A percentile compares a stretch with the other conserved stretches of the same genome.
Evolutionary conservation across 2,888 invertebrate genomes (phyloP).

Genomic region (Sphinx pinastri): DNA sequence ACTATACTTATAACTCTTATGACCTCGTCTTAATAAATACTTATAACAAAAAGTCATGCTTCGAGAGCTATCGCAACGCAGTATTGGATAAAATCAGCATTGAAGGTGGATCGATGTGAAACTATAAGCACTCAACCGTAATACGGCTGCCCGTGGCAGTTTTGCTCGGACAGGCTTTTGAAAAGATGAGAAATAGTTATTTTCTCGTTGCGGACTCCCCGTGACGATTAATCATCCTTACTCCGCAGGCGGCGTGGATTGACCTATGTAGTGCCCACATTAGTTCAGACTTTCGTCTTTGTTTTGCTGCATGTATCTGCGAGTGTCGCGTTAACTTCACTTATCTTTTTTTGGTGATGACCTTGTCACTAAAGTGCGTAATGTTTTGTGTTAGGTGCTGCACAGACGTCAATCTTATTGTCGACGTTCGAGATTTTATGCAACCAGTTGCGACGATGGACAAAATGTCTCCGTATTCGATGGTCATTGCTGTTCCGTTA

Average conservation of each 20-base stretch:
- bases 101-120: conserved; percentile 55
- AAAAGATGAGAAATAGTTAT: conserved; percentile 80
- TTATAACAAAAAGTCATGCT: neutral
- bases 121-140: conserved; percentile 59
- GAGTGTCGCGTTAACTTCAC: conserved; percentile 1
- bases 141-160: conserved; percentile 70
- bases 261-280: conserved; percentile 66
- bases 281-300: conserved; percentile 52
- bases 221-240: conserved; percentile 73
- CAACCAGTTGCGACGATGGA: too few species aligned
- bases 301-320: conserved; percentile 34
- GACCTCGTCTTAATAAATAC: too few species aligned
- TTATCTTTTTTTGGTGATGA: neutral
- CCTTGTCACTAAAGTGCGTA: neutral
- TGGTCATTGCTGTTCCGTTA: too few species aligned
- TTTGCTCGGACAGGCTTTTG: conserved; percentile 66
- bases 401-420: too few species aligned
- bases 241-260: conserved; percentile 69
- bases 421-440: too few species aligned
- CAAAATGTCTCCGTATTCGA: too few species aligned
- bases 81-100: conserved; percentile 52
- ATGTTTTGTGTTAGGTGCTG: too few species aligned
- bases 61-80: conserved; percentile 36
- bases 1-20: too few species aligned
- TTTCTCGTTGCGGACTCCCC: conserved; percentile 68